A percentile compares a stretch with the other conserved stretches of the same genome.
These are phyloP conservation scores for Phalera bucephala DNA, from an alignment of 2,888 invertebrate genomes.

Conservation along the genomic window DNA sequence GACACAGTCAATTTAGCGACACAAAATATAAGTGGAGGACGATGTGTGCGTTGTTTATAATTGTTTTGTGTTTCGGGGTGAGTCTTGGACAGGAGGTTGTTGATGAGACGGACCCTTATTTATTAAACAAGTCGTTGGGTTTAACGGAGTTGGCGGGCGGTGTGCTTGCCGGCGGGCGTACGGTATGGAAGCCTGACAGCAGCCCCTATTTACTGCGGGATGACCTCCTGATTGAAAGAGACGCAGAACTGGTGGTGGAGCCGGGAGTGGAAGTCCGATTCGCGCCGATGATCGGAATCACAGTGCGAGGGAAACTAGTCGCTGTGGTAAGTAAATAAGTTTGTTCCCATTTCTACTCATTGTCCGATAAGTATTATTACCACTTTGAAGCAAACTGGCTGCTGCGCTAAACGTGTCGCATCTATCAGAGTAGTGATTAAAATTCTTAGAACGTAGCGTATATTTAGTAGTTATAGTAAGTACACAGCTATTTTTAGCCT, in stretches of 20 bases:
- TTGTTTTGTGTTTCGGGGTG: conserved; percentile 47
- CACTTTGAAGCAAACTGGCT: neutral
- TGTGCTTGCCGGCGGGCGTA: conserved; percentile 81
- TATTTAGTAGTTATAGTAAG: neutral
- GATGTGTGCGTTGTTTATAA: conserved; percentile 46
- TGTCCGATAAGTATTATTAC: too few relatives aligned
- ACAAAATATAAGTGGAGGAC: conserved; percentile 83
- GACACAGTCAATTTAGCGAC: conserved; percentile 79
- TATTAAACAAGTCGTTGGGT: conserved; percentile 66
- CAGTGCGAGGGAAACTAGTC: conserved; percentile 93
- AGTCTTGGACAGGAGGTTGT: conserved; percentile 65
- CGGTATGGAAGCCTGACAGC: conserved; percentile 78
- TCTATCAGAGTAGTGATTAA: neutral
- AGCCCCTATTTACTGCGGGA: conserved; percentile 91
- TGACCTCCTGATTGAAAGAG: conserved; percentile 90
- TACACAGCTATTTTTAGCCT: neutral
- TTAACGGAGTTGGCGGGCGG: conserved; percentile 86
- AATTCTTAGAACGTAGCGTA: neutral
- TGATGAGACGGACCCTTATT: conserved; percentile 63
- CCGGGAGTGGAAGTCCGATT: conserved; percentile 95
- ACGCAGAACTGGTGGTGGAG: conserved; percentile 92
- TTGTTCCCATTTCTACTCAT: too few relatives aligned
- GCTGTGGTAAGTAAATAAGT: conserved; percentile 89
- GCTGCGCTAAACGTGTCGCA: neutral
- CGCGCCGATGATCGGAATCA: conserved; percentile 96